These are phyloP conservation scores for Acleris literana DNA, from an alignment of 2,888 invertebrate genomes.

Conservation along the genomic window DNA sequence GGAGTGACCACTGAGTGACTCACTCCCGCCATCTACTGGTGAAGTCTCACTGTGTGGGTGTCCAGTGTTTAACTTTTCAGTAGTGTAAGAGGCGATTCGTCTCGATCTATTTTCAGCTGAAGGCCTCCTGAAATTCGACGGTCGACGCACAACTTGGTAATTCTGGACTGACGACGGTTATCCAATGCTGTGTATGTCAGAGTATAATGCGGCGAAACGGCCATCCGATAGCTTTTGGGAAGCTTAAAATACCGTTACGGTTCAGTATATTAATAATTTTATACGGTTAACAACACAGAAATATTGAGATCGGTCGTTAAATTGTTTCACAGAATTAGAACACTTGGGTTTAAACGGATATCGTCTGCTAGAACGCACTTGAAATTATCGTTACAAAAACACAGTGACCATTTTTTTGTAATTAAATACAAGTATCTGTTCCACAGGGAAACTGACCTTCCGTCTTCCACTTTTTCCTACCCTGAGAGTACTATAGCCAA, in stretches of 20 bases:
- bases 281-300: not conserved
- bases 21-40: slow-evolving; percentile 79
- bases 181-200: slow-evolving; percentile 47
- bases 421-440: no score
- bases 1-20: slow-evolving; percentile 58
- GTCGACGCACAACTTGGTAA: slow-evolving; percentile 58
- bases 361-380: no score
- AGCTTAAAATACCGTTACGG: slow-evolving; percentile 20
- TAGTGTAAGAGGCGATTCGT: slow-evolving; percentile 76
- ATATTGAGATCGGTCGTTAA: no score
- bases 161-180: slow-evolving; percentile 72
- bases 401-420: no score
- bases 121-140: slow-evolving; percentile 68
- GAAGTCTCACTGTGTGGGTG: slow-evolving; percentile 79
- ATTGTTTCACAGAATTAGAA: no score
- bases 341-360: no score
- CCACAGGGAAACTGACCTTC: no score
- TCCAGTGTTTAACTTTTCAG: slow-evolving; percentile 76
- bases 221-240: slow-evolving; percentile 14
- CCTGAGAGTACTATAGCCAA: no score
- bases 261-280: slow-evolving; percentile 1
- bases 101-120: slow-evolving; percentile 75
- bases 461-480: no score
- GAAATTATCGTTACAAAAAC: no score
- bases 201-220: slow-evolving; percentile 13